Percentiles rank a stretch among this genome's conserved stretches.
Conservation (phyloP, 1,140 invertebrate genomes). For the Whitmania pigra region DNA sequence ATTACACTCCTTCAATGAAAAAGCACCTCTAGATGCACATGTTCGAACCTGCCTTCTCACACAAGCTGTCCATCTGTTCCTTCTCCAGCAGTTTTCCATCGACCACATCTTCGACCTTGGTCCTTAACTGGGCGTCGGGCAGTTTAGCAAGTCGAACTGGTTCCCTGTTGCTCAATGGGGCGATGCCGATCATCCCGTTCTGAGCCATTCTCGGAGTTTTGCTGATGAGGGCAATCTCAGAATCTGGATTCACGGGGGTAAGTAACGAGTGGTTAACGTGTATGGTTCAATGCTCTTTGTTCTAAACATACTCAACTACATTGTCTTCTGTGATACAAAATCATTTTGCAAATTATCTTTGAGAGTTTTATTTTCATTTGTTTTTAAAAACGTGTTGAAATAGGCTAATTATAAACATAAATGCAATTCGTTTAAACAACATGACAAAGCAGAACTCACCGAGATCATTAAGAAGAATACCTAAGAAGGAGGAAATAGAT, state of each 20-base stretch:
- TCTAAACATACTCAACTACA: too few species aligned
- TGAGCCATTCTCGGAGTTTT: neutral
- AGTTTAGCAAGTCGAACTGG: constrained; percentile 4
- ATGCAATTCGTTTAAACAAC: neutral
- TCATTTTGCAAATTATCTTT: too few species aligned
- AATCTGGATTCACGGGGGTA: neutral
- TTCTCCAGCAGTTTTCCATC: too few species aligned
- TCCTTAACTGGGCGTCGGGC: neutral
- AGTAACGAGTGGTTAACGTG: too few species aligned
- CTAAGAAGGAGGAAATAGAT: neutral
- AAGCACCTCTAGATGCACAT: neutral
- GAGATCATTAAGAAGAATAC: constrained; percentile 6
- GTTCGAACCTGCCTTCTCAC: neutral
- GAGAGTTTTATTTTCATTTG: neutral
- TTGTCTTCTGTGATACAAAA: too few species aligned
- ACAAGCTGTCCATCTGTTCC: neutral
- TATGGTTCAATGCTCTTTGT: too few species aligned
- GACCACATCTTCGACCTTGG: neutral
- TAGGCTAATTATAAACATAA: neutral
- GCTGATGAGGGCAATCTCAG: neutral
- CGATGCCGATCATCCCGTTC: neutral
- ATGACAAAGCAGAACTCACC: constrained; percentile 1
- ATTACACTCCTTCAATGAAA: neutral
- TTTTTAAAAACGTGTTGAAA: neutral
- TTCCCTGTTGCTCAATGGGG: constrained; percentile 8